These are phyloP conservation scores for Elymnias hypermnestra DNA, from an alignment of 1,140 invertebrate species.

Conservation along the genomic window DNA sequence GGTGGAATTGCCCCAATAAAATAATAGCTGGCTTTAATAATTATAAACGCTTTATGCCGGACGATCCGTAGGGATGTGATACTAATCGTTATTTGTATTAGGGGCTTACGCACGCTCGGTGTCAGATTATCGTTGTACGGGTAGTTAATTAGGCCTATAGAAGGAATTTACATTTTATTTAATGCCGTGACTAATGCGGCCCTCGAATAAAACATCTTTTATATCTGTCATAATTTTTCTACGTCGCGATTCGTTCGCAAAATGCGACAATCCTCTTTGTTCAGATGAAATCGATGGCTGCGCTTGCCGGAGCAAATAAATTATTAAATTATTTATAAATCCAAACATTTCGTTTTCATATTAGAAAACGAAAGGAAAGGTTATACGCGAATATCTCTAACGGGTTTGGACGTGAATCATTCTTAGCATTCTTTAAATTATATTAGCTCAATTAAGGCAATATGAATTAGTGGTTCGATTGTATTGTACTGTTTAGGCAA, in stretches of 20 bases:
- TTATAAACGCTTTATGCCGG: slow-evolving; percentile 41
- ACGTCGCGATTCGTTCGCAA: slow-evolving; percentile 67
- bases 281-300: slow-evolving; percentile 36
- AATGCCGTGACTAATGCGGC: slow-evolving; percentile 60
- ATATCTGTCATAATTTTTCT: slow-evolving; percentile 75
- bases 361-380: slow-evolving; percentile 32
- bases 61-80: slow-evolving; percentile 12
- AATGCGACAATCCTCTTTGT: slow-evolving; percentile 64
- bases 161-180: slow-evolving; percentile 56
- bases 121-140: slow-evolving; percentile 44
- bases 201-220: slow-evolving; percentile 34
- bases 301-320: slow-evolving; percentile 37
- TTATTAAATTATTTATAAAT: slow-evolving; percentile 53
- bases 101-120: slow-evolving; percentile 22
- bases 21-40: slow-evolving; percentile 43
- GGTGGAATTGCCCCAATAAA: slow-evolving; percentile 58
- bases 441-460: slow-evolving; percentile 39
- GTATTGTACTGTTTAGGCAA: no score
- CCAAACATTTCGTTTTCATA: slow-evolving; percentile 29
- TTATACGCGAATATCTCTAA: slow-evolving; percentile 28
- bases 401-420: slow-evolving; percentile 42
- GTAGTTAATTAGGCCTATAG: slow-evolving; percentile 46
- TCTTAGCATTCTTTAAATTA: no score
- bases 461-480: slow-evolving; percentile 47
- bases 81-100: slow-evolving; percentile 38